Conservation (phyloP, 2,888 invertebrate genomes). For the Callosobruchus maculatus region DNA sequence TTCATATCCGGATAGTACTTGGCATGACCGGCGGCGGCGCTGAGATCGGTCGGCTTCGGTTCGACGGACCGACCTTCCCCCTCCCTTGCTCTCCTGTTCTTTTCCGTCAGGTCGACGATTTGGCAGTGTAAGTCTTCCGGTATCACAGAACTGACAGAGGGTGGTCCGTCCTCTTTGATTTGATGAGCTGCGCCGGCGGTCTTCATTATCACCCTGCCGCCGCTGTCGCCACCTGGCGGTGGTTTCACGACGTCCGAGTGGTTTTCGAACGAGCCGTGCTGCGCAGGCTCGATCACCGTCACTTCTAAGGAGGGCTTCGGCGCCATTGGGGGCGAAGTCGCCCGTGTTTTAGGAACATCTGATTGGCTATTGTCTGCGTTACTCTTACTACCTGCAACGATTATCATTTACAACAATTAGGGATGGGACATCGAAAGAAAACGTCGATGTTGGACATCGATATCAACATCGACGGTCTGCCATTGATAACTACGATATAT, state of each 20-base stretch:
- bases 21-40: neutral
- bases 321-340: neutral
- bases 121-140: conserved; percentile 35
- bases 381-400: neutral
- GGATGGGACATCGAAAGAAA: no score
- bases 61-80: neutral
- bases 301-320: neutral
- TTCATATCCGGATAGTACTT: neutral
- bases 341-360: neutral
- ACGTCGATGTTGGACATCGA: no score
- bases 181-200: conserved; percentile 14
- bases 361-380: neutral
- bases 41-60: neutral
- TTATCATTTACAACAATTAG: neutral
- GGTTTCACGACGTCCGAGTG: neutral
- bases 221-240: conserved; percentile 4
- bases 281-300: neutral
- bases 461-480: no score
- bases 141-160: conserved; percentile 25
- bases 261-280: neutral
- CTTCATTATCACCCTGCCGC: conserved; percentile 17
- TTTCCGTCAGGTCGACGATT: conserved; percentile 40
- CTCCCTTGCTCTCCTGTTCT: neutral
- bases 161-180: conserved; percentile 6
- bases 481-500: no score